Percentiles rank a stretch among this genome's conserved stretches.
Conservation (phyloP, 2,888 invertebrate genomes). For the Drosophila niveifrons region DNA sequence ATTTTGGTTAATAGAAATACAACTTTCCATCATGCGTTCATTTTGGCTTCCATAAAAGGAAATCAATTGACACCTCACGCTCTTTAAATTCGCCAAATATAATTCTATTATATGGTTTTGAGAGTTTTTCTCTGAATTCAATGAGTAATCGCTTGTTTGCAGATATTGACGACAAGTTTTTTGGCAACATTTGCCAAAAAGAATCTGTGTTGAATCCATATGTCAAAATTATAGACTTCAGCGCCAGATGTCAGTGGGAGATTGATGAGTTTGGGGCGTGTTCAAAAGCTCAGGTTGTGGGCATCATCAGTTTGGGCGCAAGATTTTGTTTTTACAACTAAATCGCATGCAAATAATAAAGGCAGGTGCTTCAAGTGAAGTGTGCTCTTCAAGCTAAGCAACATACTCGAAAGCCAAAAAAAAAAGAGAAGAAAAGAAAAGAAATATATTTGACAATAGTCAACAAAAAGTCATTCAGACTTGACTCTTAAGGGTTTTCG, state of each 20-base stretch:
- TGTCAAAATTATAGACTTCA: conserved; percentile 2
- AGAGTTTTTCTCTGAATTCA: not conserved
- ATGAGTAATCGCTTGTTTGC: not conserved
- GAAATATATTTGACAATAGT: conserved; percentile 54
- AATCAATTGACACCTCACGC: not conserved
- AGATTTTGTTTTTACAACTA: conserved; percentile 62
- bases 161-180: not conserved
- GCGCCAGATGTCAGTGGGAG: not conserved
- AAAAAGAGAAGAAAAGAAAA: conserved; percentile 11
- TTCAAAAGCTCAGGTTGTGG: conserved; percentile 7
- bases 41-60: too few species aligned
- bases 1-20: too few species aligned
- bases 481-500: conserved; percentile 43
- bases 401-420: conserved; percentile 29
- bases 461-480: conserved; percentile 60
- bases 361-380: conserved; percentile 34
- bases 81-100: not conserved
- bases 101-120: not conserved
- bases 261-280: conserved; percentile 27
- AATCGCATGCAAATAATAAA: conserved; percentile 69
- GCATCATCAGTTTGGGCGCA: not conserved
- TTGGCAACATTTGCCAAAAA: not conserved
- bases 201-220: not conserved
- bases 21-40: too few species aligned
- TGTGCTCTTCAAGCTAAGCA: conserved; percentile 41